Evolutionary conservation across 2,113 vertebrate genomes (phyloP).

Genomic region (Actenoides hombroni): DNA sequence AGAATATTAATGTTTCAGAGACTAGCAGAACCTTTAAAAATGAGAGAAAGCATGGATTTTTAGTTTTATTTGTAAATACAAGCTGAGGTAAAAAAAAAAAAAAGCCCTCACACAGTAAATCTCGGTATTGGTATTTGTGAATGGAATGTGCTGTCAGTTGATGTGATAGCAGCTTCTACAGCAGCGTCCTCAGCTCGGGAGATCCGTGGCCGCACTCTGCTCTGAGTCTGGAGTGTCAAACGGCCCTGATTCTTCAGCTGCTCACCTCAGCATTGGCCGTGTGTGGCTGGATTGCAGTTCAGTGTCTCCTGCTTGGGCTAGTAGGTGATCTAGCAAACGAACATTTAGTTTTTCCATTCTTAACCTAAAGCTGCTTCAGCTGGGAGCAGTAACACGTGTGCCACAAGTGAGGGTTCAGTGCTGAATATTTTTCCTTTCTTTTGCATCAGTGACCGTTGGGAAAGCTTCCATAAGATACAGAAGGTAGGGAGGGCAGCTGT

Average conservation of each 20-base stretch:
- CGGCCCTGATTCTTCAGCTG: not conserved
- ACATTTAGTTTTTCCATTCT: not conserved
- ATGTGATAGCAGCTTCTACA: not conserved
- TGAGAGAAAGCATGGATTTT: not conserved
- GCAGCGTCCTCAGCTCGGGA: not conserved
- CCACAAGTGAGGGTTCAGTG: not conserved
- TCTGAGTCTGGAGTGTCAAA: not conserved
- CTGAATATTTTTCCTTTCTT: not conserved
- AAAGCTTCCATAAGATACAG: not conserved
- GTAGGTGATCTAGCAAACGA: not conserved
- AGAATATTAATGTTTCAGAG: slow-evolving; percentile 69
- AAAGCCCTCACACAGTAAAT: not conserved
- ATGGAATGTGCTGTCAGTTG: not conserved
- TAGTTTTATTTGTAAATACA: not conserved
- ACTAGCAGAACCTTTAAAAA: slow-evolving; percentile 15
- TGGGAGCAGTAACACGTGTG: not conserved
- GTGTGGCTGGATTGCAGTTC: not conserved
- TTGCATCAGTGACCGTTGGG: not conserved
- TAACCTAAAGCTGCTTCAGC: not conserved
- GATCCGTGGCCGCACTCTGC: too few relatives aligned
- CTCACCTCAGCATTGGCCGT: not conserved
- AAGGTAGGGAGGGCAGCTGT: not conserved
- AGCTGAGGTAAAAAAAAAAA: not conserved
- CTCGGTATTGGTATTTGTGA: not conserved
- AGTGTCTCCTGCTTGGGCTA: not conserved